A percentile compares a stretch with the other conserved stretches of the same genome.
phyloP scores from a whole-genome alignment of 2,113 vertebrate genomes.

The Loxodonta africana region DNA sequence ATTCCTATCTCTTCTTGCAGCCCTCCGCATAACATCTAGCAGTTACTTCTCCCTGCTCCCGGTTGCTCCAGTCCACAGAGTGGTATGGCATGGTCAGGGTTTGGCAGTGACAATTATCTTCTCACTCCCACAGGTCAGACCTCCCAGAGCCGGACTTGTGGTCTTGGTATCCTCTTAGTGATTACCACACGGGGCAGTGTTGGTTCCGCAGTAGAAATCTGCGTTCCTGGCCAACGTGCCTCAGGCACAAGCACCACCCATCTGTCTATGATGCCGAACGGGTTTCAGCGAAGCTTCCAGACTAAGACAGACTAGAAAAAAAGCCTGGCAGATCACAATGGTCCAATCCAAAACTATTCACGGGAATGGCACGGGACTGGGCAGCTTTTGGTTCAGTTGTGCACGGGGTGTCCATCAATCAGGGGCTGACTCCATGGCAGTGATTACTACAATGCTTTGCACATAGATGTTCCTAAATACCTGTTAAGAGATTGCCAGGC shows the following conservation, averaged over 20 bases:
- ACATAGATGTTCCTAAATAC: not conserved
- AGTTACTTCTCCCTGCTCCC: not conserved
- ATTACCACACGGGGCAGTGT: not conserved
- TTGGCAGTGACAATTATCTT: not conserved
- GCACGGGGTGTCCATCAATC: not conserved
- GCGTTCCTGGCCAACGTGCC: not conserved
- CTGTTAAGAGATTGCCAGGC: not conserved
- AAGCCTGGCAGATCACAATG: not conserved
- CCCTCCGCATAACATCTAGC: not conserved
- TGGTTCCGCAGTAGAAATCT: not conserved
- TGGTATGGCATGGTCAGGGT: rapidly evolving
- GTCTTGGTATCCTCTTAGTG: not conserved
- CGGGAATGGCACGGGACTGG: not conserved
- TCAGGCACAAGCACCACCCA: not conserved
- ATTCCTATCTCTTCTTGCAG: not conserved
- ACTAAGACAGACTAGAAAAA: not conserved
- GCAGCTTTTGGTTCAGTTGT: not conserved
- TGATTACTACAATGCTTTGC: not conserved
- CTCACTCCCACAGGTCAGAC: not conserved
- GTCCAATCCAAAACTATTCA: not conserved
- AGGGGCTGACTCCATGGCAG: not conserved
- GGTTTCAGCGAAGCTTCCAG: not conserved
- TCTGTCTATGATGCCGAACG: not conserved
- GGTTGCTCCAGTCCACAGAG: no score
- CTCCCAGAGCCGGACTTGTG: not conserved